Evolutionary conservation across 2,113 vertebrate genomes (phyloP).

Genomic region (Phoenicopterus ruber): DNA sequence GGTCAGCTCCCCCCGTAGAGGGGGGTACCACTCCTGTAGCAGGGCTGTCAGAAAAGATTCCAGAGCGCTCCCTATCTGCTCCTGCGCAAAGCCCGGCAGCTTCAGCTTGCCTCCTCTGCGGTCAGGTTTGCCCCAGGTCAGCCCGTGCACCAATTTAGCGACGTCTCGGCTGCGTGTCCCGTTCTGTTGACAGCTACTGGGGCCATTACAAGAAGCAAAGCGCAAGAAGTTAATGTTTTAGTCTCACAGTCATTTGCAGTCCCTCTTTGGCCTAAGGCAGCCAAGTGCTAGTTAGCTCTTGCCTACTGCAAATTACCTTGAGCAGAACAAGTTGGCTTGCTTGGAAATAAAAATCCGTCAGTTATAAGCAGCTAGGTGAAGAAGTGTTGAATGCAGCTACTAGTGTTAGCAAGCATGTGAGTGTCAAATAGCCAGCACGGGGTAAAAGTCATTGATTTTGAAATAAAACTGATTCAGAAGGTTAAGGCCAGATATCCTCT

Average conservation of each 20-base stretch:
- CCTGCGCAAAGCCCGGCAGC: background rate
- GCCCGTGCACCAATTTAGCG: rapidly evolving
- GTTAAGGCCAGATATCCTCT: background rate
- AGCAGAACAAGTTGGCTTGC: background rate
- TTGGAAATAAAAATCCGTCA: background rate
- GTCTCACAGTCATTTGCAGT: background rate
- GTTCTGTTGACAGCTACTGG: background rate
- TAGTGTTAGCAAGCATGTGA: background rate
- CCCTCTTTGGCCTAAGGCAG: background rate
- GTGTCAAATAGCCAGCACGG: background rate
- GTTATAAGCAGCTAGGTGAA: background rate
- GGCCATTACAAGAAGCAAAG: background rate
- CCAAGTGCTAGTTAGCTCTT: background rate
- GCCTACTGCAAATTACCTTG: background rate
- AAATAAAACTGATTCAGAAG: background rate
- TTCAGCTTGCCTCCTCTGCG: background rate
- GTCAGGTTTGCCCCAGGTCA: background rate
- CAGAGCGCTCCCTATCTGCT: background rate
- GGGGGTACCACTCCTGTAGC: background rate
- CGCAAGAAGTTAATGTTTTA: background rate
- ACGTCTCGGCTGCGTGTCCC: rapidly evolving
- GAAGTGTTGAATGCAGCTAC: background rate
- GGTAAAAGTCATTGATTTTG: background rate
- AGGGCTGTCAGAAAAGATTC: background rate
- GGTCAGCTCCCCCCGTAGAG: background rate